Base-by-base conservation (phyloP, 1,140 invertebrate genomes). In the Amyelois transitella region DNA sequence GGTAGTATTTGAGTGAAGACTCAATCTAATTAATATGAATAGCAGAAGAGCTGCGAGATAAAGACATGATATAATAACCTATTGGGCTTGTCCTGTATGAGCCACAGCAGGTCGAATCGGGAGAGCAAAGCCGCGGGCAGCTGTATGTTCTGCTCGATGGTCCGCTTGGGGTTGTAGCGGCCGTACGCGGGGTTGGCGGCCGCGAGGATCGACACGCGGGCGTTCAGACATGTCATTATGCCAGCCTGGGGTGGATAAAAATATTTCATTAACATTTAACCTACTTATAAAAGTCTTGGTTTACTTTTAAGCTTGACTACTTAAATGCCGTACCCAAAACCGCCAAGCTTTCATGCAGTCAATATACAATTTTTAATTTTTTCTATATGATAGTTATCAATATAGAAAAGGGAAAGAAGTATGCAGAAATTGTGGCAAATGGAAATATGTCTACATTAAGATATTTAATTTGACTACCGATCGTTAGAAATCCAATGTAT, bases 151-250 rank as follows among this genome's bases (percentile, higher is more conserved):
- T 99, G 97, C 89, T 99, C 97, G 24, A 99, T 92, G 0, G 96
- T 93, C 63, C 96, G 91, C 74, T 97, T 97, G 0, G 97, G 94
- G 89, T 99, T 99, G 89, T 99, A 99, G 62, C 97, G 92, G 8
- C 99, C 99, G 86, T 96, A 99, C 0, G 97, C 97, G 14, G 99
- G 99, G 92, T 99, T 99, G 7, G 99, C 99, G 1, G 99, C 99
- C 6, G 98, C 98, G 63, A 99, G 89, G 74, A 99, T 99, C 0
- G 98, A 98, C 6, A 98, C 96, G 62, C 98, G 92, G 0, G 98
- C 98, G 90, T 99, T 99, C 17, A 99, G 86, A 22, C 96, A 97
- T 0, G 98, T 99, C 94, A 99, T 97, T 64, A 99, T 99, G 48
- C 98, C 98, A 48, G 98, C 98, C 93, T 94, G 76, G 1, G 1